Base-by-base conservation (phyloP, 2,113 vertebrate genomes). In the Lycocorax pyrrhopterus region DNA sequence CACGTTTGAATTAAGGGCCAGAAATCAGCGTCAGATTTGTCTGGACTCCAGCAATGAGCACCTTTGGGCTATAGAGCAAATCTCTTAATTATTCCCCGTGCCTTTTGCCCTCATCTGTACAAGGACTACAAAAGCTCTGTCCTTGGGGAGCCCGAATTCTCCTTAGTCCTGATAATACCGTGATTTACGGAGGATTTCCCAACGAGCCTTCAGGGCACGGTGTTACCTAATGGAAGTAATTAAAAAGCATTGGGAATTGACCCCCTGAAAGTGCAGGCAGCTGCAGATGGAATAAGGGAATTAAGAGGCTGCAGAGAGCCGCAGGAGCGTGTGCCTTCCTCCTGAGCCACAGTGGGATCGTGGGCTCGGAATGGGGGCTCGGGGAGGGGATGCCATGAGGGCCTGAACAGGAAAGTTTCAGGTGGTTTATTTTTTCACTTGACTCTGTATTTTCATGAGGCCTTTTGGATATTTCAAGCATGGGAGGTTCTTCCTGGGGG, bases 321-420 rank as follows among this genome's bases (percentile, higher is more conserved):
- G 4, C 19, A 5, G 64, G 59, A 27, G 9, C 0, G 0, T 0
- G 32, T 15, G 26, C 25, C 33, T 68, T 77, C 33, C 4, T 21
- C 33, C 20, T 1, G 4, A 0, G 25, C n/a, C 1, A 1, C 47
- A 8, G 37, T 0, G 0, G 63, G 44, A 18, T 1, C 0, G 0
- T 1, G 60, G 16, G 25, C 23, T 43, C 0, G 0, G 43, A 62
- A 6, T 2, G 0, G 44, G n/a, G 12, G 41, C 15, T 22, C 0
- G 0, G 59, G 51, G 43, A 47, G 27, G 64, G 63, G 66, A 16
- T 55, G 49, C 30, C 35, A 4, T 0, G n/a, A 73, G 37, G 3
- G 25, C n/a, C n/a, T 37, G n/a, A 60, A 35, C 3, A 10, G 32
- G 27, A 58, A 32, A 32, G 39, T 12, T 41, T 29, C 27, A 22